Conservation (phyloP, 2,797 vertebrate genomes). For the Onychomys arenicola region DNA sequence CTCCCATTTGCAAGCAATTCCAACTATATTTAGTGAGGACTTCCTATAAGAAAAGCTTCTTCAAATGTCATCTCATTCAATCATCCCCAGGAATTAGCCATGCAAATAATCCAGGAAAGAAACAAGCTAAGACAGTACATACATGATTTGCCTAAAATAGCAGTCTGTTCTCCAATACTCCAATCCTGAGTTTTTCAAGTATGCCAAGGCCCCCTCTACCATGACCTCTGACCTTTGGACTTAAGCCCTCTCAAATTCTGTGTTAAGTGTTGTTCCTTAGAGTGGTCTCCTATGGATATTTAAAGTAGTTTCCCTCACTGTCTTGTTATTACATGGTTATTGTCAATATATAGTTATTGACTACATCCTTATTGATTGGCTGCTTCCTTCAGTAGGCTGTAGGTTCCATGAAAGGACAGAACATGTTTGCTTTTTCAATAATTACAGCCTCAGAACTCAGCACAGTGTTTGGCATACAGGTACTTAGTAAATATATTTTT, state of each 20-base stretch:
- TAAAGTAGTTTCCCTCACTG: not conserved
- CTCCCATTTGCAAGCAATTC: constrained; percentile 17
- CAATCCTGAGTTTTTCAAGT: not conserved
- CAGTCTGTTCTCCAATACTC: not conserved
- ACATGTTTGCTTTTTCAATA: not conserved
- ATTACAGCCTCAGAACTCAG: not conserved
- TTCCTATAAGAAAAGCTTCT: constrained; percentile 29
- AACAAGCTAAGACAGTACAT: not conserved
- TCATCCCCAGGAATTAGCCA: constrained; percentile 4
- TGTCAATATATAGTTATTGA: not conserved
- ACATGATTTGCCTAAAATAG: not conserved
- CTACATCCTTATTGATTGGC: constrained; percentile 23
- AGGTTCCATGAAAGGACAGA: constrained; percentile 36
- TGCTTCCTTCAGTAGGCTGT: not conserved
- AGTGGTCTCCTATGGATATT: not conserved
- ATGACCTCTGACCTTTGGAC: not conserved
- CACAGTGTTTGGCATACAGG: not conserved
- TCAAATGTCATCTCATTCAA: constrained; percentile 49
- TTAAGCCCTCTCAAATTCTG: not conserved
- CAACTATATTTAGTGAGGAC: not conserved
- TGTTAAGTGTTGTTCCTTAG: not conserved
- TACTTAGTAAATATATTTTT: not conserved
- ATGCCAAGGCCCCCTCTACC: not conserved
- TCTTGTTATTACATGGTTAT: too few species aligned
- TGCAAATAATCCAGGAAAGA: constrained; percentile 33